Conservation (phyloP, 2,888 invertebrate genomes). For the Spodoptera picta region DNA sequence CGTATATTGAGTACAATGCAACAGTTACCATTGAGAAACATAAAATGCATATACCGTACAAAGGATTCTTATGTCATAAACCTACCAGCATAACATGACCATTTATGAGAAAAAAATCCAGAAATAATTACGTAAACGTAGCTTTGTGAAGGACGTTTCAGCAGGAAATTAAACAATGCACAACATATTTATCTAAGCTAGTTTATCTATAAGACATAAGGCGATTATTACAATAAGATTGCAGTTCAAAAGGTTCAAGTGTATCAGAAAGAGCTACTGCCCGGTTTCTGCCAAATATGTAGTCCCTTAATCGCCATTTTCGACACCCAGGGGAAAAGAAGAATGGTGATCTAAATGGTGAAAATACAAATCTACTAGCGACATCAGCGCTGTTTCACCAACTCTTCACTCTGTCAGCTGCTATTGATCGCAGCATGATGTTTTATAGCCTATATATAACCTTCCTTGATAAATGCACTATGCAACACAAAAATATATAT, state of each 20-base stretch:
- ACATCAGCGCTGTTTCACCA: no score
- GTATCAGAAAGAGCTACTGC: no score
- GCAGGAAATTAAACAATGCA: constrained; percentile 40
- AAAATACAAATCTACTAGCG: no score
- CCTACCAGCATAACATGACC: constrained; percentile 23
- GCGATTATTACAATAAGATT: no score
- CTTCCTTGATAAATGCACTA: no score
- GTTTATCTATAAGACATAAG: constrained; percentile 17
- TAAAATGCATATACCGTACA: constrained; percentile 19
- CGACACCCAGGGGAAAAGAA: no score
- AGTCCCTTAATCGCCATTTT: background rate
- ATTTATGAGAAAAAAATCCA: constrained; percentile 21
- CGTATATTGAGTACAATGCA: constrained; percentile 24
- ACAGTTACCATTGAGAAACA: constrained; percentile 10
- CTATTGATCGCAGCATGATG: no score
- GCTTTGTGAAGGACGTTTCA: constrained; percentile 41
- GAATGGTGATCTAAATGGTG: no score
- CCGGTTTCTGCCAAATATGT: constrained; percentile 32
- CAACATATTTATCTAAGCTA: constrained; percentile 44
- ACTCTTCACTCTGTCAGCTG: no score
- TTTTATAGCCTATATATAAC: no score
- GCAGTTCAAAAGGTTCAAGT: no score
- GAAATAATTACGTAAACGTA: constrained; percentile 36
- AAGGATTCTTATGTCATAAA: constrained; percentile 39
- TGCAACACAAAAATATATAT: no score